phyloP scores from a whole-genome alignment of 2,113 vertebrate species.

The Plotosus lineatus region DNA sequence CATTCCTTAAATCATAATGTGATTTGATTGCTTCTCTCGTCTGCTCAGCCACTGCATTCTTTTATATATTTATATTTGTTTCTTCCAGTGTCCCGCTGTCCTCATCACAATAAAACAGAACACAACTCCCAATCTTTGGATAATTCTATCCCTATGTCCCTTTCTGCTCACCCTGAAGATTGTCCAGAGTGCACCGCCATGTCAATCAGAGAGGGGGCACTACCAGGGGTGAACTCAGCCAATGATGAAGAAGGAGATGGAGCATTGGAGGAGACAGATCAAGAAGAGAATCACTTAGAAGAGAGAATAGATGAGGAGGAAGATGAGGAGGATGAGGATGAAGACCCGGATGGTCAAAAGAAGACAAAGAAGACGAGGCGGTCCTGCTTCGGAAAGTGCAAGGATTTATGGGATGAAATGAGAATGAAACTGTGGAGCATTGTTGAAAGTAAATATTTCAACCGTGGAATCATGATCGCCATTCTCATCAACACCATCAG shows the following conservation, averaged over 20 bases:
- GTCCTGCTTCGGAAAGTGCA: constrained; percentile 58
- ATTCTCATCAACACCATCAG: constrained; percentile 98
- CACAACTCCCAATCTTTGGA: constrained; percentile 65
- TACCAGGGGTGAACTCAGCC: constrained; percentile 32
- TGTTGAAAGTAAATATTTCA: constrained; percentile 99
- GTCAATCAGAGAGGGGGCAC: constrained; percentile 60
- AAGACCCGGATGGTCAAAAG: constrained; percentile 49
- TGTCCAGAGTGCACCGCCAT: constrained; percentile 78
- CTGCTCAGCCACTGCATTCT: neutral
- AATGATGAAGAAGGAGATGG: constrained; percentile 57
- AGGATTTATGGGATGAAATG: constrained; percentile 68
- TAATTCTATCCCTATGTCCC: constrained; percentile 79
- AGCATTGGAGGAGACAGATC: constrained; percentile 65
- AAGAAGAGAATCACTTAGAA: constrained; percentile 68
- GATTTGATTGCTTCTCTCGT: neutral
- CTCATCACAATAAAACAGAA: constrained; percentile 77
- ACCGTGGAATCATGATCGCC: constrained; percentile 95
- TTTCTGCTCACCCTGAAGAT: constrained; percentile 77
- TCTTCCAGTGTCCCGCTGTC: constrained; percentile 75
- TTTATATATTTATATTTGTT: neutral
- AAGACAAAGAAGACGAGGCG: constrained; percentile 47
- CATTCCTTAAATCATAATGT: too few species aligned
- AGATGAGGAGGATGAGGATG: neutral
- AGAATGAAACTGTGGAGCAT: constrained; percentile 90
- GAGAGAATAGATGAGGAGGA: constrained; percentile 53